These are phyloP conservation scores for Basileuterus tristriatus DNA, from an alignment of 2,797 vertebrate species.

Conservation along the genomic window DNA sequence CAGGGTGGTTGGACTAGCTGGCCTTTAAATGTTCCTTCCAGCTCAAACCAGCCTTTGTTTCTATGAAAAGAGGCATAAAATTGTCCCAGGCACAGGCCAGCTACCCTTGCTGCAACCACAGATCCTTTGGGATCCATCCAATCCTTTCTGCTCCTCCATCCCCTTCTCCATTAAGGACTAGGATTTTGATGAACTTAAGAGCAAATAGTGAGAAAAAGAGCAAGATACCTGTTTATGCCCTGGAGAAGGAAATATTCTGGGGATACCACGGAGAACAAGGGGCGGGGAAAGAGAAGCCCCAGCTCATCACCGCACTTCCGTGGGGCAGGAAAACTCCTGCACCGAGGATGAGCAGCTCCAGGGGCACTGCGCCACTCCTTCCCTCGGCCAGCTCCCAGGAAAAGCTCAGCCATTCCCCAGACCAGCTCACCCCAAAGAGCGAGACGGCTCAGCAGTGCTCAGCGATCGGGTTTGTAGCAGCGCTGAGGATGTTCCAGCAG, in stretches of 20 bases:
- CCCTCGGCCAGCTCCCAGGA: neutral
- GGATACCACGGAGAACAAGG: neutral
- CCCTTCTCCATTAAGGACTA: neutral
- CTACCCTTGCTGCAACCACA: neutral
- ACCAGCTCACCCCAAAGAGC: neutral
- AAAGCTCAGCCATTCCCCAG: neutral
- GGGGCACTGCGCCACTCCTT: neutral
- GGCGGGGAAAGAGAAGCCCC: neutral
- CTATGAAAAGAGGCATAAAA: neutral
- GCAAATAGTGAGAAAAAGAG: neutral
- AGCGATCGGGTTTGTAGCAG: neutral
- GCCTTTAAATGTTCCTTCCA: neutral
- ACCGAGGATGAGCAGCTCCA: neutral
- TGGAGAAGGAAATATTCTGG: neutral
- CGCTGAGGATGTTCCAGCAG: neutral
- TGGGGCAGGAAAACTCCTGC: rapidly evolving
- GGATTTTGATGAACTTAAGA: neutral
- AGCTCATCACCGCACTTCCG: neutral
- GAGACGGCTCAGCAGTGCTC: neutral
- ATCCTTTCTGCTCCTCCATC: neutral
- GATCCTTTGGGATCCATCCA: neutral
- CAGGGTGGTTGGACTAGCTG: neutral
- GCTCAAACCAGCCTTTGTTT: neutral
- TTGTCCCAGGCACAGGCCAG: neutral
- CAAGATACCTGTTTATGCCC: neutral